Base-by-base conservation (phyloP, 2,888 invertebrate species). In the Sclerodermus sp. region DNA sequence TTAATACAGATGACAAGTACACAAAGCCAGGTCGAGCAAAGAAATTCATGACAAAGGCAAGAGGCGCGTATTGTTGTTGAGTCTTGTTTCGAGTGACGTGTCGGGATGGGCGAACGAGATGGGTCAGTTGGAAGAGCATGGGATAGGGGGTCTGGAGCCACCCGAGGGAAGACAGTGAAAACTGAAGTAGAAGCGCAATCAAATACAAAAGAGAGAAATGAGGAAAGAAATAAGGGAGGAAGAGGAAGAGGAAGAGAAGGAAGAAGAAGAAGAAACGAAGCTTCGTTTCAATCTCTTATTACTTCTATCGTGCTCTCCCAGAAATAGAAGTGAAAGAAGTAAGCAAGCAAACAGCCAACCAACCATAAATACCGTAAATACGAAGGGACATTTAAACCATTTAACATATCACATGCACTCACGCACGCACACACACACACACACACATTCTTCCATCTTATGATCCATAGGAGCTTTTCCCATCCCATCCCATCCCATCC, bases 81-180 rank as follows among this genome's bases (percentile, higher is more conserved):
- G 63, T 65, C 71, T 74, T 71, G 70, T 73, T 73, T 69, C 64
- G 63, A 66, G 62, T 63, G 65, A 67, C 65, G 64, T 62, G 64
- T 61, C 56, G 56, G 56, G 55, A 58, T 51, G 60, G 34, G 49
- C 55, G 53, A 45, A 55, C 53, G 45, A 49, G 57, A 55, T 49
- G 31, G 39, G 45, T 30, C 48, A 44, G 49, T 41, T 6, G 49
- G 50, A 52, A 48, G 31, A 44, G 49, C 49, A 51, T 30, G 39
- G 40, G 17, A 41, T 12, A 31, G 51, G 42, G 45, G 47, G 39
- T 5, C 23, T 23, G 23, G 4, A 23, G 8, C 4, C 8, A 3
- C 16, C 40, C 10, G 32, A 8, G 42, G 32, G 45, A 47, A 36
- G 8, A 4, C 16, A 18, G 30, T 31, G 36, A 16, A 29, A 31